phyloP scores from a whole-genome alignment of 2,888 invertebrate species.

The Agapostemon virescens region DNA sequence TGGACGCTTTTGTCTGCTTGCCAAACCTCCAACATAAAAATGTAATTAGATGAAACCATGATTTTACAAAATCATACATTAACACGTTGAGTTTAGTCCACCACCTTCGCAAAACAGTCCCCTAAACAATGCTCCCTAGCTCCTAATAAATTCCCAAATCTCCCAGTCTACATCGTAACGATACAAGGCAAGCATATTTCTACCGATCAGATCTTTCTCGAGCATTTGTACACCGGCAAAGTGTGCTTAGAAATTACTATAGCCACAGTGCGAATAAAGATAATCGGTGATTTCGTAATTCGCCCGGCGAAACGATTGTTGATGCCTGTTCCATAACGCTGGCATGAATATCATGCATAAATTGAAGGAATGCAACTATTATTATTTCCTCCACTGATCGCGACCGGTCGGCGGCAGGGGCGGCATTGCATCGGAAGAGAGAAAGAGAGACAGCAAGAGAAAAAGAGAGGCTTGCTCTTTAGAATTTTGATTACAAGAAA shows the following conservation, averaged over 20 bases:
- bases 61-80: too few species aligned
- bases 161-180: neutral
- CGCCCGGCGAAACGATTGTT: neutral
- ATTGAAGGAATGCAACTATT: conserved; percentile 4
- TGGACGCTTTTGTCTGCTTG: too few species aligned
- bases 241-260: neutral
- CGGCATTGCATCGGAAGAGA: neutral
- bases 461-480: neutral
- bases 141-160: too few species aligned
- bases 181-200: neutral
- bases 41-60: too few species aligned
- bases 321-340: neutral
- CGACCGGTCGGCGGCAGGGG: neutral
- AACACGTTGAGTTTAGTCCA: too few species aligned
- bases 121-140: too few species aligned
- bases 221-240: neutral
- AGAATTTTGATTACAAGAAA: neutral
- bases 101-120: too few species aligned
- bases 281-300: neutral
- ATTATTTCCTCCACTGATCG: conserved; percentile 14
- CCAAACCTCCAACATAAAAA: too few species aligned
- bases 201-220: neutral
- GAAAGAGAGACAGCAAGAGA: too few species aligned
- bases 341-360: neutral
- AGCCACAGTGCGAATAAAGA: neutral